Evolutionary conservation across 2,888 invertebrate species (phyloP).

Genomic region (Aleiodes leptofemur): DNA sequence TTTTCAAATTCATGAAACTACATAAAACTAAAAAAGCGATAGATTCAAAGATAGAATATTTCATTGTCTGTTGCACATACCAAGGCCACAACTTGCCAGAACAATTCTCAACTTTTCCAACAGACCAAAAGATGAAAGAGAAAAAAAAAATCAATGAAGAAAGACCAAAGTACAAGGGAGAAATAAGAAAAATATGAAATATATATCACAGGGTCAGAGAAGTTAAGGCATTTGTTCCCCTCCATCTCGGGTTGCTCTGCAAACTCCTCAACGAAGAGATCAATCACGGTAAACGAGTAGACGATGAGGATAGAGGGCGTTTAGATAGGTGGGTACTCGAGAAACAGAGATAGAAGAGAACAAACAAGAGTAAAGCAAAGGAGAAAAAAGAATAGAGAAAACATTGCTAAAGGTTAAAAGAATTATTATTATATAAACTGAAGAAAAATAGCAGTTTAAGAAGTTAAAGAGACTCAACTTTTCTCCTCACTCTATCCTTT

Average conservation of each 20-base stretch:
- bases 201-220: slow-evolving; percentile 15
- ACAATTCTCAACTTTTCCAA: background rate
- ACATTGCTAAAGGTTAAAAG: background rate
- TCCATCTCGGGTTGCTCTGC: slow-evolving; percentile 26
- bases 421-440: background rate
- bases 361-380: slow-evolving; percentile 36
- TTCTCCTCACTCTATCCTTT: background rate
- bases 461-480: slow-evolving; percentile 19
- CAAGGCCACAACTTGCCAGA: background rate
- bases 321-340: background rate
- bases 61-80: slow-evolving; percentile 6
- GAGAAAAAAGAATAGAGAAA: slow-evolving; percentile 19
- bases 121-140: background rate
- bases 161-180: slow-evolving; percentile 4
- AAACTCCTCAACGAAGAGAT: slow-evolving; percentile 41
- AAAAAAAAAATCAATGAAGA: background rate
- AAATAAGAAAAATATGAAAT: background rate
- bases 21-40: background rate
- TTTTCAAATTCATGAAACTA: too few relatives aligned
- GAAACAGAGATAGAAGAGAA: slow-evolving; percentile 31
- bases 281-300: slow-evolving; percentile 42
- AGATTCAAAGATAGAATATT: slow-evolving; percentile 20
- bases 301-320: slow-evolving; percentile 13
- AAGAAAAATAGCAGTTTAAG: background rate
- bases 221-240: slow-evolving; percentile 27